A percentile compares a stretch with the other conserved stretches of the same genome.
Evolutionary conservation across 2,113 vertebrate species (phyloP).

Genomic region (Gnathonemus echidnorhynchus): DNA sequence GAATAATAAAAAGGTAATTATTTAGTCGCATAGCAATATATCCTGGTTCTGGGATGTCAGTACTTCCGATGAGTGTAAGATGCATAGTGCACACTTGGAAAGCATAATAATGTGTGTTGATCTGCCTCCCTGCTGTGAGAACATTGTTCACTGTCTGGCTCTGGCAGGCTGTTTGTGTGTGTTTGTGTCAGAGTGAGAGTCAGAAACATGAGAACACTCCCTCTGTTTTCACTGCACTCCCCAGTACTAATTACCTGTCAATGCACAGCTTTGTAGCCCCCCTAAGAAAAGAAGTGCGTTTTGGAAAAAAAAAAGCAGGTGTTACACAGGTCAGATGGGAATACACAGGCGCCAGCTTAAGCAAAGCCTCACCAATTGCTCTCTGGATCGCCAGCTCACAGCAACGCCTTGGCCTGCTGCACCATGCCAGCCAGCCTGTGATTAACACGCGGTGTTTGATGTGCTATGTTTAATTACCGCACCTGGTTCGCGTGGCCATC

Average conservation of each 20-base stretch:
- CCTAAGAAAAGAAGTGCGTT: neutral
- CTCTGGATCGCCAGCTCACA: constrained; percentile 49
- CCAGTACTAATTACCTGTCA: neutral
- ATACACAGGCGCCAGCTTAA: constrained; percentile 2
- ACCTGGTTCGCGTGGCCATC: constrained; percentile 40
- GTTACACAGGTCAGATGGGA: neutral
- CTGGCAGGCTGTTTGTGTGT: neutral
- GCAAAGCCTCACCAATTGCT: neutral
- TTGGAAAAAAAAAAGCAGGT: neutral
- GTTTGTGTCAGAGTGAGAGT: neutral
- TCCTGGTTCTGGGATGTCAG: neutral
- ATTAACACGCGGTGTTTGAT: constrained; percentile 35
- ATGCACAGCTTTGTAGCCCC: neutral
- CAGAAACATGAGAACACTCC: neutral
- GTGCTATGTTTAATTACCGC: constrained; percentile 51
- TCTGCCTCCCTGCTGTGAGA: neutral
- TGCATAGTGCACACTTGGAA: neutral
- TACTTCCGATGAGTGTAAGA: neutral
- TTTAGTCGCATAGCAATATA: neutral
- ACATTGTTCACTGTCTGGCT: neutral
- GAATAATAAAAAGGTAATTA: neutral
- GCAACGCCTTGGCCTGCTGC: constrained; percentile 51
- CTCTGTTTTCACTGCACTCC: too few species aligned
- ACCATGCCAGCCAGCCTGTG: constrained; percentile 40
- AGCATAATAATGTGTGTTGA: neutral